Base-by-base conservation (phyloP, 2,888 invertebrate species). In the Drosophila greeni region DNA sequence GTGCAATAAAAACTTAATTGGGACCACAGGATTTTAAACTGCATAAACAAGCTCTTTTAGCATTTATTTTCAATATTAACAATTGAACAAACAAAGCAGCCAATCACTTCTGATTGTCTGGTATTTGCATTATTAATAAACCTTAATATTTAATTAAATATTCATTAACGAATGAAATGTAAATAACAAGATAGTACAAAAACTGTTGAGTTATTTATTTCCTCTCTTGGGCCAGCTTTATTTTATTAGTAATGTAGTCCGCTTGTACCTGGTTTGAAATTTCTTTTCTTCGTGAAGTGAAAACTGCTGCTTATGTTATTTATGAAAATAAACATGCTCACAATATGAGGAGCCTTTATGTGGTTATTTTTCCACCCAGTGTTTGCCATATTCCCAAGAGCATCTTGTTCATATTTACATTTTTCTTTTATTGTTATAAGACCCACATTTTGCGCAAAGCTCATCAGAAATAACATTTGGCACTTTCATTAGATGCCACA, bases 391-490 rank as follows among this genome's bases (percentile, higher is more conserved):
- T 29, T 14, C 34, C 34, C 18, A 20, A 20, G 26, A 31, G 29
- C 39, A 51, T 31, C 12, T 29, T 37, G 26, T 12, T 40, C 20
- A 14, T 37, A 26, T 37, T 37, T 31, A 33, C 39, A 47, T 36
- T 29, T 34, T 4, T 33, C 16, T 5, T 29, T 24, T 23, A 18
- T 49, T 61, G 14, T 42, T 49, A 16, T 31, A 60, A 49, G 33
- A 49, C 31, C 31, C 31, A 37, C 43, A 51, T 60, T 62, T 59
- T 51, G 37, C 43, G 62, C 62, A 37, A 51, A 62, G 42, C 62
- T 51, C 60, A 62, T 62, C 60, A 37, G 49, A 60, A 62, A 62
- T 60, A 60, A 62, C 31, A 62, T 60, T 36, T 60, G 49, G 43
- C 49, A 43, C 62, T 62, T 51, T 62, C 60, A 24, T 49, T 37